phyloP scores from a whole-genome alignment of 2,113 vertebrate genomes.

The Corythornis madagascariensis region DNA sequence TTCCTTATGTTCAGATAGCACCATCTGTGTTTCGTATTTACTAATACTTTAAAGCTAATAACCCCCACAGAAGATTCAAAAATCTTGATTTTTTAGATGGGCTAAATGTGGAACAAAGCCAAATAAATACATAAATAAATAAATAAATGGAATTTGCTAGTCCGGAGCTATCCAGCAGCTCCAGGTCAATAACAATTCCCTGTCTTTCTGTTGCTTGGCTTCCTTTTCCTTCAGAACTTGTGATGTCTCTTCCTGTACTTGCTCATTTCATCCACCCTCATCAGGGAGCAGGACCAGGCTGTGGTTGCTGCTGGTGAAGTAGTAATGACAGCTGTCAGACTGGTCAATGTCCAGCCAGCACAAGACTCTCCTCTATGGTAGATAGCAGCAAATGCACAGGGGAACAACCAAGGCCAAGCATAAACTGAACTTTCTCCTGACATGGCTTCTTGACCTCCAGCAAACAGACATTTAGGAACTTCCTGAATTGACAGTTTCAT shows the following conservation, averaged over 20 bases:
- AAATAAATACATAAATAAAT: background rate
- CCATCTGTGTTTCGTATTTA: background rate
- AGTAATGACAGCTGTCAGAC: background rate
- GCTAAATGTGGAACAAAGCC: background rate
- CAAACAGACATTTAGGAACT: background rate
- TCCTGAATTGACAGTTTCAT: background rate
- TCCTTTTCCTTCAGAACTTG: background rate
- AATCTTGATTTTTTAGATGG: background rate
- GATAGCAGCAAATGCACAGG: background rate
- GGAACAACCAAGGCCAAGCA: background rate
- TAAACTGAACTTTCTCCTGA: background rate
- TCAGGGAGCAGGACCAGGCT: background rate
- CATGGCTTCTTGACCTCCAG: background rate
- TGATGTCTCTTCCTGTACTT: background rate
- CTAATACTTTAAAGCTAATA: background rate
- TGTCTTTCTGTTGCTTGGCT: background rate
- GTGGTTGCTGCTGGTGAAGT: fast-evolving
- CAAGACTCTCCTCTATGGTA: background rate
- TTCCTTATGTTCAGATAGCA: background rate
- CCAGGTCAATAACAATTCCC: background rate
- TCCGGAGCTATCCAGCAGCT: background rate
- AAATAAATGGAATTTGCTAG: background rate
- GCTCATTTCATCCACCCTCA: background rate
- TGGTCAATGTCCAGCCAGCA: background rate
- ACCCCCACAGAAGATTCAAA: background rate